phyloP scores from a whole-genome alignment of 2,888 invertebrate species.

The Philereme transversata region DNA sequence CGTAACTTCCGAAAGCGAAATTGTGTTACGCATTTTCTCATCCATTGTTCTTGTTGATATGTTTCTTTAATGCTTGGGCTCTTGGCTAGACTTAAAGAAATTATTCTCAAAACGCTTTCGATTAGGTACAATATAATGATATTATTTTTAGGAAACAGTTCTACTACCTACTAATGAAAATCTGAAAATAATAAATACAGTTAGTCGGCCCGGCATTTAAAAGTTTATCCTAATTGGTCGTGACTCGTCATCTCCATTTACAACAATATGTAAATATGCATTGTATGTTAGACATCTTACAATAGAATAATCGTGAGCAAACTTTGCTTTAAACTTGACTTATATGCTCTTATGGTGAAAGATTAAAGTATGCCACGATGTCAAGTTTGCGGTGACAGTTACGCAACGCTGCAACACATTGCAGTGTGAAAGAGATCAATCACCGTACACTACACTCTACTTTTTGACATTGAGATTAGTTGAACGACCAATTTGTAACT shows the following conservation, averaged over 20 bases:
- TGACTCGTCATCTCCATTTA: neutral
- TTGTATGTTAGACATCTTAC: constrained; percentile 12
- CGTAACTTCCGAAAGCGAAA: constrained; percentile 27
- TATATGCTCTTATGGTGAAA: constrained; percentile 30
- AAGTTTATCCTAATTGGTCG: no score
- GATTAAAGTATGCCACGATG: constrained; percentile 51
- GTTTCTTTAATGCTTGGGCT: constrained; percentile 7
- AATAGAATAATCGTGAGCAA: constrained; percentile 24
- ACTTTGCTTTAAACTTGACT: constrained; percentile 37
- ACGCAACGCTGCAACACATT: constrained; percentile 49
- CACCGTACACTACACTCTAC: constrained; percentile 36
- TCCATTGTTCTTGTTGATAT: constrained; percentile 24
- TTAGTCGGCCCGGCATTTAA: no score
- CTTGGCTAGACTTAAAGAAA: neutral
- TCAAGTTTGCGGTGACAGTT: constrained; percentile 66
- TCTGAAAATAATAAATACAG: neutral
- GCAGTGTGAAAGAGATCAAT: constrained; percentile 39
- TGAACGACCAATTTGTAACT: constrained; percentile 24
- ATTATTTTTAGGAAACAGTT: no score
- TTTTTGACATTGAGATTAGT: constrained; percentile 46
- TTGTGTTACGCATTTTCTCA: constrained; percentile 24
- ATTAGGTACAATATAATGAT: no score
- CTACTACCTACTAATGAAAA: no score
- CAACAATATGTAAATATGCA: constrained; percentile 12
- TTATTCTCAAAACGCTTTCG: neutral